Evolutionary conservation across 1,140 invertebrate genomes (phyloP).

Genomic region (Physella acuta): DNA sequence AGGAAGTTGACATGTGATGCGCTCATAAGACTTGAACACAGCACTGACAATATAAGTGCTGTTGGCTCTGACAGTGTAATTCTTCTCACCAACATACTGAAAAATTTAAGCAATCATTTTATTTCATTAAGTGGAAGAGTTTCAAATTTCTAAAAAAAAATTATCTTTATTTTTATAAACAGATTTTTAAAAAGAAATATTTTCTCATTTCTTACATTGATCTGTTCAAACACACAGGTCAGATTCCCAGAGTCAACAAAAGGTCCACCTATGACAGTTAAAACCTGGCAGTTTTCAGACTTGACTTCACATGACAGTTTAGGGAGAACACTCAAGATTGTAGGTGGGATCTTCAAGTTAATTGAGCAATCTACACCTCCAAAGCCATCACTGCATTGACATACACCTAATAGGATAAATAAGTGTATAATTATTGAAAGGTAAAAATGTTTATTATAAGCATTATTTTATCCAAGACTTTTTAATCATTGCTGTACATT

Average conservation of each 20-base stretch:
- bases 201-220: slow-evolving; percentile 34
- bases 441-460: too few relatives aligned
- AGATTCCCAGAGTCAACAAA: slow-evolving; percentile 31
- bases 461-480: too few relatives aligned
- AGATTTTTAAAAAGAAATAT: too few relatives aligned
- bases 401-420: slow-evolving; percentile 33
- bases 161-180: background rate
- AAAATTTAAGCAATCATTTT: too few relatives aligned
- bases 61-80: slow-evolving; percentile 3
- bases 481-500: too few relatives aligned
- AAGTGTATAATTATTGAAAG: too few relatives aligned
- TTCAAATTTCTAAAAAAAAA: background rate
- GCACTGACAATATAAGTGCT: slow-evolving; percentile 18
- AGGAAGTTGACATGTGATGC: slow-evolving; percentile 25
- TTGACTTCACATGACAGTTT: slow-evolving; percentile 26
- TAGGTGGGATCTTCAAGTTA: slow-evolving; percentile 23
- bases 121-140: background rate
- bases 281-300: slow-evolving; percentile 12
- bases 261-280: slow-evolving; percentile 35
- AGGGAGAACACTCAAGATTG: slow-evolving; percentile 13
- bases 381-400: slow-evolving; percentile 34
- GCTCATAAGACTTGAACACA: slow-evolving; percentile 25
- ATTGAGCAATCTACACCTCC: slow-evolving; percentile 39
- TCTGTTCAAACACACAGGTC: slow-evolving; percentile 30
- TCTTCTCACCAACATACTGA: slow-evolving; percentile 15